Percentiles rank a stretch among this genome's conserved stretches.
Conservation (phyloP, 2,113 vertebrate genomes). For the Grus americana region DNA sequence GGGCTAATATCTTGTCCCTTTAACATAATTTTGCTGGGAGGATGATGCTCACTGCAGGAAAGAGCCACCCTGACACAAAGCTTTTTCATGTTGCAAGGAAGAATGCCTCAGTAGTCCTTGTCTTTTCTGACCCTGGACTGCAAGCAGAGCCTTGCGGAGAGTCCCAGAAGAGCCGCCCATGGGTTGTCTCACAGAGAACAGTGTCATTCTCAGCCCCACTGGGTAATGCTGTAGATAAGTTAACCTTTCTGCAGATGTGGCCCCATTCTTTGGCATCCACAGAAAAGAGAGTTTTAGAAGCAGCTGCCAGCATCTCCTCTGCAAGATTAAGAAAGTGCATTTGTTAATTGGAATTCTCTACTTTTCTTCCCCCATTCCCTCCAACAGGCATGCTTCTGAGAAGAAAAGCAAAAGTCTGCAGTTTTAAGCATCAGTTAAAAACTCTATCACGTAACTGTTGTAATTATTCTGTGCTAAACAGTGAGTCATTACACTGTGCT, state of each 20-base stretch:
- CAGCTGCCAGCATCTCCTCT: not conserved
- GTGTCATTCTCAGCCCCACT: not conserved
- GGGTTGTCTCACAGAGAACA: not conserved
- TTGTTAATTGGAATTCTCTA: not conserved
- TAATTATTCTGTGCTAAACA: slow-evolving; percentile 7
- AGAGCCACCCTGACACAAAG: not conserved
- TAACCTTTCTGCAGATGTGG: slow-evolving; percentile 15
- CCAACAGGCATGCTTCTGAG: not conserved
- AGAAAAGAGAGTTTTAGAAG: not conserved
- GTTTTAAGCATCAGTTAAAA: not conserved
- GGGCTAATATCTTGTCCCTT: not conserved
- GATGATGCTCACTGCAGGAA: not conserved
- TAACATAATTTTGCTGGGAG: not conserved
- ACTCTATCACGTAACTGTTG: not conserved
- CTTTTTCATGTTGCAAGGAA: not conserved
- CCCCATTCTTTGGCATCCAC: not conserved
- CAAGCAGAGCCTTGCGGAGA: not conserved
- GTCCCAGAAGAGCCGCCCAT: not conserved
- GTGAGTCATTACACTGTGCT: slow-evolving; percentile 16
- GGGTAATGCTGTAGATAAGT: not conserved
- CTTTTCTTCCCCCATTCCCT: not conserved
- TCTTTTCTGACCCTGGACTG: not conserved
- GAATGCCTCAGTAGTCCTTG: not conserved
- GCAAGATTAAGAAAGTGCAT: not conserved
- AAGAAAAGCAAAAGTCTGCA: not conserved